phyloP scores from a whole-genome alignment of 2,113 vertebrate species.

The Apodemus sylvaticus region DNA sequence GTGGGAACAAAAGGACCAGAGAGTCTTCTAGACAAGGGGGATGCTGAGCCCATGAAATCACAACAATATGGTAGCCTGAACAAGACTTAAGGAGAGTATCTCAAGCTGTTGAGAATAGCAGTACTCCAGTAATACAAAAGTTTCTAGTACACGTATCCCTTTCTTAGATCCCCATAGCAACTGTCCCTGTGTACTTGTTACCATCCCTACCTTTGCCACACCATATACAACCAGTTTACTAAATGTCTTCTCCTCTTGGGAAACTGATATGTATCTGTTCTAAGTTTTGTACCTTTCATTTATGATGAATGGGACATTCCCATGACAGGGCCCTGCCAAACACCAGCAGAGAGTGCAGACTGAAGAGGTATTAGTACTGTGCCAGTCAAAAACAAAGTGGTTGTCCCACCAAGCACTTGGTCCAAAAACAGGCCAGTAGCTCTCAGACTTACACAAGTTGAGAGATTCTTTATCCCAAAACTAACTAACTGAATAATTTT shows the following conservation, averaged over 20 bases:
- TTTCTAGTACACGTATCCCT: neutral
- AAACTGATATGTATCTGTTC: neutral
- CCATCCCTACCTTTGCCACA: neutral
- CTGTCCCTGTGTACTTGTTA: neutral
- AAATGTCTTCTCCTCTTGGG: neutral
- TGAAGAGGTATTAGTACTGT: fast-evolving
- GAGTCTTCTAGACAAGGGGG: neutral
- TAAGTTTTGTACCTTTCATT: neutral
- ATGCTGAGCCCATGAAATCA: neutral
- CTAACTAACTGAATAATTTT: neutral
- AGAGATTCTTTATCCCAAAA: neutral
- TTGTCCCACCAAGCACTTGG: neutral
- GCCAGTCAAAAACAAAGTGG: neutral
- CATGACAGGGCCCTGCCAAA: neutral
- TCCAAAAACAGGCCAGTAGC: neutral
- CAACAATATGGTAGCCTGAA: neutral
- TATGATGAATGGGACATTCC: neutral
- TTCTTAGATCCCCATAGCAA: neutral
- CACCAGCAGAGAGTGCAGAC: neutral
- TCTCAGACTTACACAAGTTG: neutral
- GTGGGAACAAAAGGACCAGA: neutral
- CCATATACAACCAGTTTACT: neutral
- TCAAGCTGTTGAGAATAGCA: neutral
- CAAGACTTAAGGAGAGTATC: neutral
- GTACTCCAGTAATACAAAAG: neutral